Evolutionary conservation across 2,888 invertebrate genomes (phyloP).

Genomic region (Zele albiditarsus): DNA sequence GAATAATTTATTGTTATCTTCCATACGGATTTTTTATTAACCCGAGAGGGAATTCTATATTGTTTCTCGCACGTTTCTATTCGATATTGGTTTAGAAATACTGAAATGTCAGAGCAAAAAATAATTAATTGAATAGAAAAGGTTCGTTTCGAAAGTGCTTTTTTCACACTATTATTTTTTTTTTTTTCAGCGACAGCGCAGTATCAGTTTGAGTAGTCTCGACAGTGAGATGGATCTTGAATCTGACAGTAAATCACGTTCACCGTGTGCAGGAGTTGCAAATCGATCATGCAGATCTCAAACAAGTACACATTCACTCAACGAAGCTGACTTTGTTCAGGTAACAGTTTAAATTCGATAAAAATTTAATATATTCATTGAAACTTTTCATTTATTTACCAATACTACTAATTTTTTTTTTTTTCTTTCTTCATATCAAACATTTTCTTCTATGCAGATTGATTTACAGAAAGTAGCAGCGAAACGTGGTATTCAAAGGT

Average conservation of each 20-base stretch:
- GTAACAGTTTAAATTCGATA: slow-evolving; percentile 72
- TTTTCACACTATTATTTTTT: background rate
- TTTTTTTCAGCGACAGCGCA: slow-evolving; percentile 69
- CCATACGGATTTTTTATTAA: no score
- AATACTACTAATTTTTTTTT: background rate
- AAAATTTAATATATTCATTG: no score
- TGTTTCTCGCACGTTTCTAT: no score
- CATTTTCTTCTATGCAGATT: slow-evolving; percentile 21
- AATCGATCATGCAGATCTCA: slow-evolving; percentile 68
- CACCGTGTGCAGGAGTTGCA: slow-evolving; percentile 73
- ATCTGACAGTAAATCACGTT: slow-evolving; percentile 73
- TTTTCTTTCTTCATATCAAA: background rate
- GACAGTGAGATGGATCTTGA: slow-evolving; percentile 87
- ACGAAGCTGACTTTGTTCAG: slow-evolving; percentile 87
- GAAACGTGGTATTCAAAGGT: slow-evolving; percentile 75
- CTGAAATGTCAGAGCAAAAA: no score
- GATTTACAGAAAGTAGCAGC: slow-evolving; percentile 80
- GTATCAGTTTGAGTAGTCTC: slow-evolving; percentile 85
- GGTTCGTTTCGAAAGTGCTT: no score
- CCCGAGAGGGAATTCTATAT: no score
- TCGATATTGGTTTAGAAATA: background rate
- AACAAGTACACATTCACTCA: slow-evolving; percentile 86
- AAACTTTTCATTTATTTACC: no score
- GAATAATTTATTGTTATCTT: no score
- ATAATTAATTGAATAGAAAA: no score